Evolutionary conservation across 1,140 invertebrate genomes (phyloP), one percentile per base, ranked within the genome.

Genomic region (Drosophila nikananu): DNA sequence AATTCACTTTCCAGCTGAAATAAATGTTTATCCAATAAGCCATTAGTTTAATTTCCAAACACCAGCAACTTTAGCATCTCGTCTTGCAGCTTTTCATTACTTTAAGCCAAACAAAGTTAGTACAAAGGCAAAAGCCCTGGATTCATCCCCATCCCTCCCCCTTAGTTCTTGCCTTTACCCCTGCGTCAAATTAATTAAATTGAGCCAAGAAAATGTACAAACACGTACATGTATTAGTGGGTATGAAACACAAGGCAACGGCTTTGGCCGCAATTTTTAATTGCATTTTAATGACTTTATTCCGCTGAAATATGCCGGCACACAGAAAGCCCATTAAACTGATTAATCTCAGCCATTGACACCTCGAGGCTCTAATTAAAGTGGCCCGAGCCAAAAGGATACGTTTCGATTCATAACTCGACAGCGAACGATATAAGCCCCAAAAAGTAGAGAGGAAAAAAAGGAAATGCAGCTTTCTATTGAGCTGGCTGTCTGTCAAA

Each of bases 211-310:
- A 81, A 76, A 61, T 84, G 54, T 64, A 72, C 54, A 76, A 67
- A 78, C 77, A 80, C 67, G 58, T 39, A 25, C 21, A 57, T 39
- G 37, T 64, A 39, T 59, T 49, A 42, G 44, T 72, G 15, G 44
- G 25, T 21, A 54, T 41, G 30, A 68, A 61, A 54, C 27, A 64
- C 52, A 35, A 74, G 58, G 48, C 63, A 13, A n/a, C n/a, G n/a
- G 21, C 58, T 57, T 46, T 35, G 60, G n/a, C 51, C 79, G 55
- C 60, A 80, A 78, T 81, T 89, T 90, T 89, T 89, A 89, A 89
- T 89, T 89, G 86, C 81, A 82, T 90, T 90, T 89, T 89, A 89
- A 89, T 89, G 86, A 81, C 78, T 89, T 90, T 73, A 90, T 87
- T 83, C 62, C 67, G 60, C 49, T 78, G 58, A 76, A 79, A 76